Percentiles rank a stretch among this genome's conserved stretches.
Conservation (phyloP, 2,113 vertebrate species). For the Cyprinodon variegatus region DNA sequence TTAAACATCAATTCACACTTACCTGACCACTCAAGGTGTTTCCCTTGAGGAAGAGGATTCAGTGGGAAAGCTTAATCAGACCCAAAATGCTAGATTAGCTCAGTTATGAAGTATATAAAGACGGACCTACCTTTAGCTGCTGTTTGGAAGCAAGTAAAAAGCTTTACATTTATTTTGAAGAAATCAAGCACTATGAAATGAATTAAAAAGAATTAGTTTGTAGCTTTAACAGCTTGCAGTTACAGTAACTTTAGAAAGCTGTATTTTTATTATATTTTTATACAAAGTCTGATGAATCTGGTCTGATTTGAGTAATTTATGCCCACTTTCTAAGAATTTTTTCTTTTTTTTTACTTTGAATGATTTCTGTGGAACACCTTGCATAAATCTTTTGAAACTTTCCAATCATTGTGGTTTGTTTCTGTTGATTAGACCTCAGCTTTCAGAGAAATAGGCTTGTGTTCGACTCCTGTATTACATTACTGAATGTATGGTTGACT, state of each 20-base stretch:
- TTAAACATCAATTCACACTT: slow-evolving; percentile 60
- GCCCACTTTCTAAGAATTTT: neutral
- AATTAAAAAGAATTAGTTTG: neutral
- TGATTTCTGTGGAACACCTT: neutral
- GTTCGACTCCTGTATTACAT: no score
- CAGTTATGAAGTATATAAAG: slow-evolving; percentile 1
- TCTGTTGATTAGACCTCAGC: no score
- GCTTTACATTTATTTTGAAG: neutral
- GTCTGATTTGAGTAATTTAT: neutral
- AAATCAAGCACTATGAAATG: neutral
- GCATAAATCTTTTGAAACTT: no score
- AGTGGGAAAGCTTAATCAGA: slow-evolving; percentile 25
- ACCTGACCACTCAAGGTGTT: slow-evolving; percentile 74
- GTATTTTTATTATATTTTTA: neutral
- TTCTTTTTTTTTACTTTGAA: no score
- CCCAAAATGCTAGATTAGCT: slow-evolving; percentile 11
- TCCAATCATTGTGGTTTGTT: no score
- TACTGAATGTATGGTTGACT: no score
- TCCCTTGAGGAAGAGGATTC: slow-evolving; percentile 66
- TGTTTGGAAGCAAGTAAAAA: neutral
- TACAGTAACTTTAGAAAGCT: neutral
- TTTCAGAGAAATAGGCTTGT: no score
- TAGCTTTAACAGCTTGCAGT: neutral
- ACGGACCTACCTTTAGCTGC: slow-evolving; percentile 4
- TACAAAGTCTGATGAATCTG: neutral